Evolutionary conservation across 2,797 vertebrate genomes (phyloP), one percentile per base, ranked within the genome.

Genomic region (Myripristis murdjan): DNA sequence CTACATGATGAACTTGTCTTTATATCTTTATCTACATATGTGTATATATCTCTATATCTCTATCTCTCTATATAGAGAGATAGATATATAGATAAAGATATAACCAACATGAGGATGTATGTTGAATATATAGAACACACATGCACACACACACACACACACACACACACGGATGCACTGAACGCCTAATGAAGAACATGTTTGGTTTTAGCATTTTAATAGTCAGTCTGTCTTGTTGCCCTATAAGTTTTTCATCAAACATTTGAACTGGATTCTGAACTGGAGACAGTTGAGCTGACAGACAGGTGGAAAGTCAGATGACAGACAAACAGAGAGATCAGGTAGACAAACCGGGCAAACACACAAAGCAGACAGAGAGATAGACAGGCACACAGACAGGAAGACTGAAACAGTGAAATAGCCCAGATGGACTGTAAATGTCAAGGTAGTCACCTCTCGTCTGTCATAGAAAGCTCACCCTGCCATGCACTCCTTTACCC

Each of bases 211-310:
- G 35, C 33, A 8, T 7, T 35, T 35, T 35, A 35, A 35, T 7
- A 7, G 33, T 35, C n/a, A 39, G 69, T 7, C 10, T 8, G 63
- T 68, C 18, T 56, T 71, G 31, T 63, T 74, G 24, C 35, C 23
- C 35, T 15, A 0, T 61, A 81, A 73, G 72, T 72, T 80, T 82
- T 64, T 35, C 15, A 65, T 70, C 49, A 64, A 63, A 22, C 49
- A 63, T 26, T 47, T 70, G 64, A 85, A 74, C 74, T 73, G 65
- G 77, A 83, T 79, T 86, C 43, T 72, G 75, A 69, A 68, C 70
- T 28, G 51, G 66, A 55, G 53, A 87, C 84, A 85, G 79, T 41
- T 41, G 20, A 20, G 20, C 1, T 20, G 4, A 31, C 72, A 75
- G 69, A 68, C 70, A 33, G 51, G 68, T 81, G 55, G 55, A 87